These are phyloP conservation scores for Onychomys torridus DNA, from an alignment of 2,797 vertebrate genomes.

Conservation along the genomic window DNA sequence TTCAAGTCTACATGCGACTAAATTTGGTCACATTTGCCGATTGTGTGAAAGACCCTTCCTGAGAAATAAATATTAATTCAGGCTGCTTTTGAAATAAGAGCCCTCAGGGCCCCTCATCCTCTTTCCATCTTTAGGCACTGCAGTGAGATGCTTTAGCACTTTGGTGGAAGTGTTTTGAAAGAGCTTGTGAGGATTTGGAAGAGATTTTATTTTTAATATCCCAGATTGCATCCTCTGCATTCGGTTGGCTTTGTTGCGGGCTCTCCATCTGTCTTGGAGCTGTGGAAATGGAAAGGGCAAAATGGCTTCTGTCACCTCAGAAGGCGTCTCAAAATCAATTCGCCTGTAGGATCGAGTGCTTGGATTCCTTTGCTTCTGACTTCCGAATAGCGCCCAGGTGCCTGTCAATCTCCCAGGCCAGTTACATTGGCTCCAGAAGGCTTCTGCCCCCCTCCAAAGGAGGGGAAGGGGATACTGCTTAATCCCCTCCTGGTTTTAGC, in stretches of 20 bases:
- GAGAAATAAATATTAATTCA: conserved; percentile 77
- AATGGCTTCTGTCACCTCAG: conserved; percentile 33
- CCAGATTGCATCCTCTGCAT: conserved; percentile 79
- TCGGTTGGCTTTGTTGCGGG: conserved; percentile 51
- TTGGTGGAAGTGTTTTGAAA: conserved; percentile 71
- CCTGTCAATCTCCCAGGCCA: neutral
- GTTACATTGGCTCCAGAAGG: neutral
- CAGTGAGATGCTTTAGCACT: conserved; percentile 69
- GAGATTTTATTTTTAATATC: conserved; percentile 81
- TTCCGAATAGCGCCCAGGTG: neutral
- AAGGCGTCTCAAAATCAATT: conserved; percentile 64
- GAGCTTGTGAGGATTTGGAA: conserved; percentile 76
- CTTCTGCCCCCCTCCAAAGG: neutral
- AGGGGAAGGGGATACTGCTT: neutral
- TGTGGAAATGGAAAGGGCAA: conserved; percentile 60
- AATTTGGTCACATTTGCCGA: conserved; percentile 71
- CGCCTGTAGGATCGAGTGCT: neutral
- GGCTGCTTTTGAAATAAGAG: conserved; percentile 68
- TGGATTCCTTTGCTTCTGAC: conserved; percentile 15
- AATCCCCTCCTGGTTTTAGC: neutral
- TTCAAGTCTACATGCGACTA: conserved; percentile 44
- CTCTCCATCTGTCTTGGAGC: conserved; percentile 77
- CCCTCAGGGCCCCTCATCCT: conserved; percentile 59
- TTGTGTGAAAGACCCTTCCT: conserved; percentile 45
- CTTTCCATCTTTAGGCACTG: conserved; percentile 76